Base-by-base conservation (phyloP, 1,140 invertebrate species). In the Chrysomallon squamiferum region DNA sequence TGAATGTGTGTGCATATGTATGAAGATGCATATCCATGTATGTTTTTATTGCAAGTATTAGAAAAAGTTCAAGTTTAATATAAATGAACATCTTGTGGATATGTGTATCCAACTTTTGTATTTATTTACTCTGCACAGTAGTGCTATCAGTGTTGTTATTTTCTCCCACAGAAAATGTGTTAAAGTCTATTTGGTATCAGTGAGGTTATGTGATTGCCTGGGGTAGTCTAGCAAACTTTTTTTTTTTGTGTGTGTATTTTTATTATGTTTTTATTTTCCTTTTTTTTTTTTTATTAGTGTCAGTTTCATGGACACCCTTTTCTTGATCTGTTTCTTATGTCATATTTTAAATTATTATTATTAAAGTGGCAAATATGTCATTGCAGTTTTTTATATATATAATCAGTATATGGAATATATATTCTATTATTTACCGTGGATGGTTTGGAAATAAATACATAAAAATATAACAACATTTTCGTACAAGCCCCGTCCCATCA, bases 151-250 rank as follows among this genome's bases (percentile, higher is more conserved):
- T 22, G 2, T 32, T 49, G 22, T 6, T 6, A 27, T 52, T 27
- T 13, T 58, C 49, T 38, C 15, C 22, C 13, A 43, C 27, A 43
- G 9, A 50, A 22, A 45, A 35, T n/a, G 20, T 30, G 25, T 56
- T 27, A 6, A 38, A 41, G 22, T 60, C 66, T 72, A 74, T 75
- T 77, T 75, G 69, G 67, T 67, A 66, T 64, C 43, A 70, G 75
- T 77, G 73, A 75, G 73, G 71, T 68, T 75, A 75, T 73, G 65
- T 67, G 61, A 70, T 77, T 65, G 73, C 73, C 75, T 77, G 75
- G 73, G 73, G 60, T 35, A 35, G 41, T 38, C 22, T 41, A 59
- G 58, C 18, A 59, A 25, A 27, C 18, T 25, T 50, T 27, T 65
- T 27, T 65, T 65, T 15, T 9, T 58, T 27, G 47, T 50, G 27